phyloP scores from a whole-genome alignment of 2,797 vertebrate species.

The Enteromius mattozi region DNA sequence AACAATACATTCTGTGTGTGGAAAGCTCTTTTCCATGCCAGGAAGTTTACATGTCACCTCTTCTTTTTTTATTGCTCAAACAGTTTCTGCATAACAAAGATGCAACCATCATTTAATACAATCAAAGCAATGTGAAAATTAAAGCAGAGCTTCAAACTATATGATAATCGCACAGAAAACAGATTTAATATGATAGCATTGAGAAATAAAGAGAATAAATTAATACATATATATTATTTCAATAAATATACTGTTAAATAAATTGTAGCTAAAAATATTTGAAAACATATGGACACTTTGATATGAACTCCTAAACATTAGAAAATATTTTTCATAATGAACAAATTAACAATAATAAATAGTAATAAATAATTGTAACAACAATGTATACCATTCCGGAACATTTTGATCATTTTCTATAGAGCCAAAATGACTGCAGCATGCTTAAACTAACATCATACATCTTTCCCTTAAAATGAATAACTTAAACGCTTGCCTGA shows the following conservation, averaged over 20 bases:
- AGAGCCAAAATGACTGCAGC: slow-evolving; percentile 41
- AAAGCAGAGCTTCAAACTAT: slow-evolving; percentile 43
- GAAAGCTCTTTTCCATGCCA: slow-evolving; percentile 52
- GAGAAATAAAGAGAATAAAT: slow-evolving; percentile 70
- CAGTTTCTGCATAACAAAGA: slow-evolving; percentile 64
- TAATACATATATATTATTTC: slow-evolving; percentile 64
- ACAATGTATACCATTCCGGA: slow-evolving; percentile 25
- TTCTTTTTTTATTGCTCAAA: slow-evolving; percentile 77
- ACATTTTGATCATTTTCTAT: slow-evolving; percentile 20
- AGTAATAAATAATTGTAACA: slow-evolving; percentile 17
- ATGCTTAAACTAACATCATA: slow-evolving; percentile 47
- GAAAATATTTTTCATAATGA: slow-evolving; percentile 21
- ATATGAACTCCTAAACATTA: slow-evolving; percentile 7
- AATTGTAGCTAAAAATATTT: slow-evolving; percentile 22
- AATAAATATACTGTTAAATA: slow-evolving; percentile 67
- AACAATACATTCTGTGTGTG: slow-evolving; percentile 57
- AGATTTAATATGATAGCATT: slow-evolving; percentile 38
- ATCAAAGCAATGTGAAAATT: slow-evolving; percentile 43
- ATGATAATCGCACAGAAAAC: slow-evolving; percentile 26
- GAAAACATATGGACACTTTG: slow-evolving; percentile 8
- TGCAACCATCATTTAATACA: slow-evolving; percentile 46
- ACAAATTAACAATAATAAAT: slow-evolving; percentile 39
- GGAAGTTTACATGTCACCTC: slow-evolving; percentile 48
- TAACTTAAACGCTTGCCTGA: slow-evolving; percentile 17
- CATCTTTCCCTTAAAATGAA: slow-evolving; percentile 18